Evolutionary conservation across 2,113 vertebrate genomes (phyloP).

Genomic region (Oreochromis tanganicae): DNA sequence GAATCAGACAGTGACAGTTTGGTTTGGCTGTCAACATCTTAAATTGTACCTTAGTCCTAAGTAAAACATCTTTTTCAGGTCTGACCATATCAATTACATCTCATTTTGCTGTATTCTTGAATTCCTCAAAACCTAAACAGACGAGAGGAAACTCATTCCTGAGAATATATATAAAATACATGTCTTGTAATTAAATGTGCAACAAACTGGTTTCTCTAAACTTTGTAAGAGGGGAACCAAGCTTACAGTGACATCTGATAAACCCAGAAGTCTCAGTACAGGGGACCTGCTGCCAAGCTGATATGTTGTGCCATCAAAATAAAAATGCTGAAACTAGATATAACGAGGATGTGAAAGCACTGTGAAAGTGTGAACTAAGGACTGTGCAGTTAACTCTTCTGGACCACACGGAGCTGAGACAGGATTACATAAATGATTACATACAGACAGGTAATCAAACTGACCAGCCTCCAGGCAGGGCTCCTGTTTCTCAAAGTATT

Average conservation of each 20-base stretch:
- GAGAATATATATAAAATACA: not conserved
- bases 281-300: not conserved
- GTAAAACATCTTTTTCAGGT: not conserved
- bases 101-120: not conserved
- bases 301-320: not conserved
- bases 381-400: not conserved
- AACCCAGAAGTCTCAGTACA: not conserved
- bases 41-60: not conserved
- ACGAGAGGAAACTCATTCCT: not conserved
- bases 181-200: not conserved
- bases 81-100: not conserved
- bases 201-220: not conserved
- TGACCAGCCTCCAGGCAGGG: constrained; percentile 94
- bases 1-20: not conserved
- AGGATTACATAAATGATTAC: not conserved
- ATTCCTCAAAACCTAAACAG: not conserved
- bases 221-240: not conserved
- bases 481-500: constrained; percentile 95
- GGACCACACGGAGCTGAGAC: not conserved
- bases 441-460: not conserved
- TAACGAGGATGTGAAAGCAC: not conserved
- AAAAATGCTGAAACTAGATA: not conserved
- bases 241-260: not conserved
- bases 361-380: not conserved
- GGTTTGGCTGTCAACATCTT: not conserved